Base-by-base conservation (phyloP, 2,888 invertebrate genomes). In the Harpalus rubripes region DNA sequence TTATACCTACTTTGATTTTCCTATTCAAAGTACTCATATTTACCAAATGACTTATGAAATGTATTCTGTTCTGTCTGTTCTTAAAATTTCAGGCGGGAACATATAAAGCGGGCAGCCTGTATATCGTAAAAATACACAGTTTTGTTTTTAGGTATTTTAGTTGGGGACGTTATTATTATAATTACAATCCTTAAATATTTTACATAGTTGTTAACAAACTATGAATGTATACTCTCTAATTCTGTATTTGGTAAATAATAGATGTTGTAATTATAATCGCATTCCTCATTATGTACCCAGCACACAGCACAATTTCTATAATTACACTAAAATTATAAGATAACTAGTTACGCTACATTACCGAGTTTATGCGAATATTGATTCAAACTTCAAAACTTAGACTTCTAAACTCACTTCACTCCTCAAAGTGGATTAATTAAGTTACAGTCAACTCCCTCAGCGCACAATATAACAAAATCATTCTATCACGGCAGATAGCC, bases 381-480 rank as follows among this genome's bases (percentile, higher is more conserved):
- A 68, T 68, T 68, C 32, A 68, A 68, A 32, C n/a, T 68, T 68
- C 68, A 68, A 68, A 68, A 68, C 68, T 68, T 68, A 15, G 32
- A 68, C 68, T 68, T 68, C 68, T 68, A 68, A 68, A 32, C 68
- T 39, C 10, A n/a, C 12, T 32, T 39, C 10, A n/a, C 12, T 32
- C 68, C 32, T 39, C 6, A 7, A 15, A 32, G 68, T n/a, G 39
- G 12, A 68, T n/a, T 52, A 52, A 52, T 52, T 52, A 52, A 52
- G 44, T 52, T 52, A 52, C 44, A 52, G 7, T 52, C 44, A 52
- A 52, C 44, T 52, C 44, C 10, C 44, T 1, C 5, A 10, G 44
- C 6, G 44, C 10, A 8, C 44, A 52, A 52, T 52, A 52, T 52
- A 52, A 52, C 44, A 52, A 52, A 52, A 52, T 52, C 44, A 7